These are phyloP conservation scores for Bombyx huttoni DNA, from an alignment of 2,888 invertebrate species.

Conservation along the genomic window DNA sequence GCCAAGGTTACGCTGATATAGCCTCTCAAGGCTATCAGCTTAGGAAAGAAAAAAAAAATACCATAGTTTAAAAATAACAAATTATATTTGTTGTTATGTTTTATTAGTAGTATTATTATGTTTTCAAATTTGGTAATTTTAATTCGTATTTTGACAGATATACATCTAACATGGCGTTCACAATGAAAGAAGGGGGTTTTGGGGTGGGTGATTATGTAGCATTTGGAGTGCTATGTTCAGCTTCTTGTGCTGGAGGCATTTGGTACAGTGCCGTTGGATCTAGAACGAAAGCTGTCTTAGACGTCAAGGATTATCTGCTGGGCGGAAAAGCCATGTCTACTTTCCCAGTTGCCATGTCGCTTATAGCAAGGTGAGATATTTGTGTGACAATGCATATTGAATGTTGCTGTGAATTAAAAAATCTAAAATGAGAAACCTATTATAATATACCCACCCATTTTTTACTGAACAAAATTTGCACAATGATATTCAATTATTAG, in stretches of 20 bases:
- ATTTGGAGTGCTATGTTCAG: constrained; percentile 77
- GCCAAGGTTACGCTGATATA: too few species aligned
- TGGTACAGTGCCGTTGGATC: constrained; percentile 75
- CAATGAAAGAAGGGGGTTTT: constrained; percentile 54
- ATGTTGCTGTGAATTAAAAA: too few species aligned
- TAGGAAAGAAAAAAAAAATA: too few species aligned
- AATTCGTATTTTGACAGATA: constrained; percentile 9
- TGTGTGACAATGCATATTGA: background rate
- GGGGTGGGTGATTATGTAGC: constrained; percentile 73
- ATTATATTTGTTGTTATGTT: too few species aligned
- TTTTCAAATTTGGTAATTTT: background rate
- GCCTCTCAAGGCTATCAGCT: too few species aligned
- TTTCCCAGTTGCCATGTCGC: constrained; percentile 88
- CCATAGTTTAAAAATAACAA: too few species aligned
- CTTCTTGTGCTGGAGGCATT: constrained; percentile 85
- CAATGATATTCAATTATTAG: too few species aligned
- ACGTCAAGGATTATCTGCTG: constrained; percentile 81
- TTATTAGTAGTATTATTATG: too few species aligned
- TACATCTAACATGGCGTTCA: constrained; percentile 38
- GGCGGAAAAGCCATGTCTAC: constrained; percentile 82
- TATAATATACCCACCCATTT: too few species aligned
- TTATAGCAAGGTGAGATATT: constrained; percentile 80
- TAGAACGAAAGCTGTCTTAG: constrained; percentile 57
- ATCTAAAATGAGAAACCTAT: too few species aligned
- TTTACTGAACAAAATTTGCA: too few species aligned